Evolutionary conservation across 1,140 invertebrate species (phyloP).

Genomic region (Neotoxoptera formosana): DNA sequence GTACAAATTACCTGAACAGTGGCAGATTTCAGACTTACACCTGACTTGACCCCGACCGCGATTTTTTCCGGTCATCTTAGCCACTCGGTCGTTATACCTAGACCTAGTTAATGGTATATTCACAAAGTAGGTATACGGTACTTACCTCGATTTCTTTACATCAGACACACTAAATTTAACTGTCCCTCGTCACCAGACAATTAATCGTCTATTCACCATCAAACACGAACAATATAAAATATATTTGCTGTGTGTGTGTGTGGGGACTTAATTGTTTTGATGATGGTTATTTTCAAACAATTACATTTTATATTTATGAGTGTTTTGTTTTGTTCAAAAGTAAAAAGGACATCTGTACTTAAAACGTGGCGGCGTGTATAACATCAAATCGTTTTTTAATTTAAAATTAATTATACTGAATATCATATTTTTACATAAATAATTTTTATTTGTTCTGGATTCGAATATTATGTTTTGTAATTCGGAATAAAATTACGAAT

Average conservation of each 20-base stretch:
- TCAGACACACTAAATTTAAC: no score
- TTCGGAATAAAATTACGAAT: background rate
- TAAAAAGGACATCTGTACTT: background rate
- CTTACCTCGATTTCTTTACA: no score
- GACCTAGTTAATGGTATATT: no score
- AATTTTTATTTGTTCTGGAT: background rate
- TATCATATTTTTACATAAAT: background rate
- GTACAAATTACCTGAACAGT: background rate
- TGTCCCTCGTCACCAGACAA: no score
- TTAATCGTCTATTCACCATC: no score
- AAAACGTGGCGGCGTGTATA: background rate
- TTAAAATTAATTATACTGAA: background rate
- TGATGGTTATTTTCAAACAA: background rate
- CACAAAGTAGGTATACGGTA: no score
- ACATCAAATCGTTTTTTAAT: background rate
- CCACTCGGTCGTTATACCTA: no score
- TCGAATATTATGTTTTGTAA: background rate
- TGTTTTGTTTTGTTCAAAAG: background rate
- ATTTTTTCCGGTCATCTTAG: no score
- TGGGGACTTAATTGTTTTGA: background rate
- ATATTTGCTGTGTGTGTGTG: no score
- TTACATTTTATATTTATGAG: background rate
- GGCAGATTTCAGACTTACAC: background rate
- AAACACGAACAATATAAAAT: no score
- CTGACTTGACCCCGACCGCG: no score